These are phyloP conservation scores for Himantopus leucocephalus DNA, from an alignment of 2,113 vertebrate species.

Conservation along the genomic window DNA sequence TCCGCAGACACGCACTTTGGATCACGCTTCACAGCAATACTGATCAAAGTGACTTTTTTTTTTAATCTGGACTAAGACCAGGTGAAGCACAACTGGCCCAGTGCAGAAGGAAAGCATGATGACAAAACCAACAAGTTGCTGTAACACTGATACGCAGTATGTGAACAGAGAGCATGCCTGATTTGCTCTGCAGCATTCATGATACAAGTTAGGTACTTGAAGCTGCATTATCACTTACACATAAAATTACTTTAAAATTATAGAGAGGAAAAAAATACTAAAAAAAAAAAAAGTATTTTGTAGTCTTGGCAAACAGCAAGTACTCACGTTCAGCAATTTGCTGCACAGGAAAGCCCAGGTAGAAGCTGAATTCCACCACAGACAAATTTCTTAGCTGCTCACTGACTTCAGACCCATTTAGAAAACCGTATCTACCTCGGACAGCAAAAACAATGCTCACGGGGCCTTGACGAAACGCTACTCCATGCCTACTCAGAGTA, in stretches of 20 bases:
- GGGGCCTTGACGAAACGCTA: conserved; percentile 72
- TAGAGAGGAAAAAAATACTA: neutral
- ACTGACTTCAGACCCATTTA: conserved; percentile 89
- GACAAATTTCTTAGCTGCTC: conserved; percentile 85
- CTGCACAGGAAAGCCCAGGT: conserved; percentile 92
- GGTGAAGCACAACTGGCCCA: neutral
- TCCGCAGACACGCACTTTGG: neutral
- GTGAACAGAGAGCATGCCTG: neutral
- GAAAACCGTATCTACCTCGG: conserved; percentile 71
- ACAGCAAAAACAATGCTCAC: conserved; percentile 88
- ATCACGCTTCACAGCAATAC: neutral
- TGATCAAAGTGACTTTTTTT: neutral
- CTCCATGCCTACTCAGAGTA: conserved; percentile 70
- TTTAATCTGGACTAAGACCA: neutral
- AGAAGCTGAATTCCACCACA: conserved; percentile 95
- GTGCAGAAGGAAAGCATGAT: neutral
- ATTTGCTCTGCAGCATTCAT: neutral
- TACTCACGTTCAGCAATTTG: conserved; percentile 97
- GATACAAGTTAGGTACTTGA: neutral
- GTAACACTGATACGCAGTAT: neutral
- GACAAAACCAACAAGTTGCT: neutral
- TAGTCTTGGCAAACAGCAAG: neutral
- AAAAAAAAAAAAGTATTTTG: neutral
- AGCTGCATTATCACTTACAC: neutral
- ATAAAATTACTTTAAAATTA: neutral